Conservation (phyloP, 2,113 vertebrate genomes). For the Eulemur macaco region DNA sequence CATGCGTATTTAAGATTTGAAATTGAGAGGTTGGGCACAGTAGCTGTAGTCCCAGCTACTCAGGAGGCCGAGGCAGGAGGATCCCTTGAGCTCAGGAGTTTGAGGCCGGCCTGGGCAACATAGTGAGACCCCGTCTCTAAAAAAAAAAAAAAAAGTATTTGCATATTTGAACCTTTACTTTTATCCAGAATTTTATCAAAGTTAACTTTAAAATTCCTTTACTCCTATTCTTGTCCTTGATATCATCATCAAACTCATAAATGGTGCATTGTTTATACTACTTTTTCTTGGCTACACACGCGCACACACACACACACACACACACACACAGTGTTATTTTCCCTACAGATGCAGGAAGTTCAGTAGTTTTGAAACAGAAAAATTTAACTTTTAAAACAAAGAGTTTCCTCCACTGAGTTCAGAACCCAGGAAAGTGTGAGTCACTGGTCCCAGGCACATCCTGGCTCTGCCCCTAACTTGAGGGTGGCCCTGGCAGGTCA, state of each 20-base stretch:
- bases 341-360: not conserved
- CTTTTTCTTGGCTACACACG: not conserved
- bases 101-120: too few relatives aligned
- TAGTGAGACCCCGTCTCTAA: too few relatives aligned
- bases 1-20: not conserved
- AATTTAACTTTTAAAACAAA: conserved; percentile 40
- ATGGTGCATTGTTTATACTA: not conserved
- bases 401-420: not conserved
- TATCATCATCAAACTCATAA: not conserved
- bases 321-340: not conserved
- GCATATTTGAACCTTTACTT: not conserved
- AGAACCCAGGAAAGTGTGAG: conserved; percentile 5
- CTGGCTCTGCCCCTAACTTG: not conserved
- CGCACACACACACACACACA: not conserved
- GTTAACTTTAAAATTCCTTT: not conserved
- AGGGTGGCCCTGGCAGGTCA: not conserved
- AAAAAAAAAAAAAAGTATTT: not conserved
- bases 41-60: too few relatives aligned
- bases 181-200: not conserved
- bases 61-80: too few relatives aligned
- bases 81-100: too few relatives aligned
- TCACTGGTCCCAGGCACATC: not conserved
- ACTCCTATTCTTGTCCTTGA: not conserved
- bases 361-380: conserved; percentile 38
- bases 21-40: not conserved